Evolutionary conservation across 2,113 vertebrate species (phyloP), one percentile per base, ranked within the genome.

Genomic region (Orientallactaga bullata): DNA sequence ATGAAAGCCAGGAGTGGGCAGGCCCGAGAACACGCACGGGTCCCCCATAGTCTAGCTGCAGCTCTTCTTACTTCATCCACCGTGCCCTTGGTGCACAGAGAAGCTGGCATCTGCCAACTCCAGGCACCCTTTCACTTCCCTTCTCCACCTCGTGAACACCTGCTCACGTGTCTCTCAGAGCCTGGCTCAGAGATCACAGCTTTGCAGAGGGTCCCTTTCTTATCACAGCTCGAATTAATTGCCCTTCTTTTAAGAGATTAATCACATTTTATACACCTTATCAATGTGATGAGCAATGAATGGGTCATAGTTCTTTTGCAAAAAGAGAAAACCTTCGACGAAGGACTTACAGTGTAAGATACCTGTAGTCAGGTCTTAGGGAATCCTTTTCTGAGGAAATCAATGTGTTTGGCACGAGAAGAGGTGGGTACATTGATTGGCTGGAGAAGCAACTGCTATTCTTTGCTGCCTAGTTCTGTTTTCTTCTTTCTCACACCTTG

Each of bases 11-110:
- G 4, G 4, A 35, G 32, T 35, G 61, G 37, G 20, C 24, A 2
- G 74, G 17, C 0, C 69, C 65, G 23, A 47, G 55, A 35, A 0
- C 30, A 3, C 3, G 24, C 8, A 3, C n/a, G 26, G 42, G 72
- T 37, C 30, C 63, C 28, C 37, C 0, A 8, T 32, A 6, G 7
- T 5, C 35, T 18, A 1, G n/a, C 10, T 0, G 1, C 7, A 61
- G 60, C 69, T 42, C 2, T 16, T 13, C 37, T 23, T 7, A 51
- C 73, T 12, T 28, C 37, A 13, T 8, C 87, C 7, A 0, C 39
- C 18, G 7, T 2, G 2, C 28, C 37, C 63, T 2, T 11, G 5
- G 26, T 1, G 20, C 66, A 2, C 85, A 65, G 78, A n/a, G 80
- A 20, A 3, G 20, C 15, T 1, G 11, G 55, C 71, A 55, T 21